Evolutionary conservation across 2,888 invertebrate genomes (phyloP).

Genomic region (Coecobrya sp.): DNA sequence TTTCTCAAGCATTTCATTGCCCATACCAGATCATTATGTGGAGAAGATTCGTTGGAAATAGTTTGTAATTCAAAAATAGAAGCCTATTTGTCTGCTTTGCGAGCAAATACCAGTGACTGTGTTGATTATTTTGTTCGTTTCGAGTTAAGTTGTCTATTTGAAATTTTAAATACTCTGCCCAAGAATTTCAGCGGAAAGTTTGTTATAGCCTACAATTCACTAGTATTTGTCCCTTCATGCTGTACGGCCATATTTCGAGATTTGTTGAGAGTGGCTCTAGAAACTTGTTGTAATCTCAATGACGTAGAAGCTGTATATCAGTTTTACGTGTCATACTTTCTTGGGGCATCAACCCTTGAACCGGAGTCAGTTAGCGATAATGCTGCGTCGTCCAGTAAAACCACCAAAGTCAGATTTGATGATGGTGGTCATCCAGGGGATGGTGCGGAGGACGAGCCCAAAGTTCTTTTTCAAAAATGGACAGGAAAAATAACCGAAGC

Average conservation of each 20-base stretch:
- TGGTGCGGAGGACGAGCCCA: slow-evolving; percentile 10
- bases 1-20: slow-evolving; percentile 56
- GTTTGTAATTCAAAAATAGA: slow-evolving; percentile 44
- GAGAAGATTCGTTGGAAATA: background rate
- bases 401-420: slow-evolving; percentile 68
- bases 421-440: slow-evolving; percentile 72
- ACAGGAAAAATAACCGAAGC: slow-evolving; percentile 39
- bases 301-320: slow-evolving; percentile 62
- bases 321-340: slow-evolving; percentile 66
- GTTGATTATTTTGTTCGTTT: slow-evolving; percentile 74
- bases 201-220: slow-evolving; percentile 69
- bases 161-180: slow-evolving; percentile 48
- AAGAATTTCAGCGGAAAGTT: slow-evolving; percentile 49
- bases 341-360: background rate
- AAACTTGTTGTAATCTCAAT: slow-evolving; percentile 58
- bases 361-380: background rate
- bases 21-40: background rate
- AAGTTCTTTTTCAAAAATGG: slow-evolving; percentile 68
- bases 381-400: slow-evolving; percentile 3
- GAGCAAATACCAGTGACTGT: background rate
- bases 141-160: slow-evolving; percentile 72
- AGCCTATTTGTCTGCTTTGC: slow-evolving; percentile 25
- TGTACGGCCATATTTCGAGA: slow-evolving; percentile 46
- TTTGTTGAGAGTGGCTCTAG: slow-evolving; percentile 59
- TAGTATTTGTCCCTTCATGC: slow-evolving; percentile 66